Conservation (phyloP, 2,797 vertebrate genomes). For the Pipistrellus pipistrellus region DNA sequence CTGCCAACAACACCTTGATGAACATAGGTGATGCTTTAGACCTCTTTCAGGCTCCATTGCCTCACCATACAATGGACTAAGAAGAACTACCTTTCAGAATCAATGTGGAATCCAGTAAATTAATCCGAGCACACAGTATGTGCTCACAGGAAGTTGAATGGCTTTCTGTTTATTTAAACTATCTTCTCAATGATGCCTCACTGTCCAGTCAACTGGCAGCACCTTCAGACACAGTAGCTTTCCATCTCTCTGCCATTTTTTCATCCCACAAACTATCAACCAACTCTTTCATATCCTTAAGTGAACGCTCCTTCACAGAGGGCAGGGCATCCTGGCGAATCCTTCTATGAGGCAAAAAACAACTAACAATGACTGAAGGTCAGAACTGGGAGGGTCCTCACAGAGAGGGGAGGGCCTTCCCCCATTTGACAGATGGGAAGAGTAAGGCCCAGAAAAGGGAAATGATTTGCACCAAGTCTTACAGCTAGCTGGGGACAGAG, state of each 20-base stretch:
- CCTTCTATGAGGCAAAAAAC: slow-evolving; percentile 5
- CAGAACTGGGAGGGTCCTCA: neutral
- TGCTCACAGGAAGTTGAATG: neutral
- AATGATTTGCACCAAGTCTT: neutral
- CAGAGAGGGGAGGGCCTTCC: neutral
- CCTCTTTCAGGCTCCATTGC: neutral
- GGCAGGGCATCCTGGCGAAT: neutral
- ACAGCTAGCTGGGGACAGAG: neutral
- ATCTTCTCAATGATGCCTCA: neutral
- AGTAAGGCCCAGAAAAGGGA: neutral
- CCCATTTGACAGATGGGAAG: neutral
- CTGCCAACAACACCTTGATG: neutral
- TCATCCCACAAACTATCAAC: neutral
- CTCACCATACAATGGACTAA: neutral
- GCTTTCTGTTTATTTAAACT: slow-evolving; percentile 28
- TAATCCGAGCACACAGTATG: neutral
- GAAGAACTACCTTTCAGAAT: neutral
- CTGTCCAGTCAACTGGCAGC: neutral
- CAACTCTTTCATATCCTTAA: slow-evolving; percentile 27
- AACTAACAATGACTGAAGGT: neutral
- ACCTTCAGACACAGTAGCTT: neutral
- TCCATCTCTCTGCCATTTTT: neutral
- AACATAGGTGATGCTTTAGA: neutral
- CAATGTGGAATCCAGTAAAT: neutral
- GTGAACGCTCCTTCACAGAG: neutral